phyloP scores from a whole-genome alignment of 2,888 invertebrate genomes.

The Cabera pusaria region DNA sequence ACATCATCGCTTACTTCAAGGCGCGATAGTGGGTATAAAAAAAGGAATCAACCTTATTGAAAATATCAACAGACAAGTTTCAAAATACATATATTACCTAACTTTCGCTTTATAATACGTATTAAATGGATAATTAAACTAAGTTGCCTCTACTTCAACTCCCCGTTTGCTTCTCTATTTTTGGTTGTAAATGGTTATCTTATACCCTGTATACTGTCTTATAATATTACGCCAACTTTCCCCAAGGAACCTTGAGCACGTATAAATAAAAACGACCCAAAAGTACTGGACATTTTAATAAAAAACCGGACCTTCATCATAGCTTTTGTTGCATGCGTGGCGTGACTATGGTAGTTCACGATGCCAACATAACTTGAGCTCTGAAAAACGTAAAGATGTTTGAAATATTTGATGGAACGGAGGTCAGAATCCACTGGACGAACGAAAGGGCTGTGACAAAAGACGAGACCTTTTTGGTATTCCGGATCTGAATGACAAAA shows the following conservation, averaged over 20 bases:
- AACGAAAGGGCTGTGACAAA: conserved; percentile 41
- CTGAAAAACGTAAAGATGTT: neutral
- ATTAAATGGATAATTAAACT: no score
- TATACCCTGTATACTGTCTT: neutral
- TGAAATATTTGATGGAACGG: conserved; percentile 5
- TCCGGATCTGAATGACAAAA: conserved; percentile 42
- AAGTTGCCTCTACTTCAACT: no score
- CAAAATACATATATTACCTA: no score
- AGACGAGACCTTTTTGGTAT: conserved; percentile 44
- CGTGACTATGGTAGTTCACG: conserved; percentile 54
- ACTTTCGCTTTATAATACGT: no score
- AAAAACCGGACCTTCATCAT: conserved; percentile 62
- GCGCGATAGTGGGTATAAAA: no score
- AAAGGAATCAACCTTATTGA: no score
- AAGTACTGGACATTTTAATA: conserved; percentile 60
- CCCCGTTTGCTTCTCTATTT: no score
- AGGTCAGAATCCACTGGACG: conserved; percentile 33
- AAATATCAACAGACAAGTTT: no score
- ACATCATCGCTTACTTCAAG: no score
- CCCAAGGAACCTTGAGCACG: conserved; percentile 35
- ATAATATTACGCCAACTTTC: conserved; percentile 11
- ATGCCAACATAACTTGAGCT: conserved; percentile 32
- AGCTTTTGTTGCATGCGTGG: conserved; percentile 65
- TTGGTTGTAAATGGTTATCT: no score
- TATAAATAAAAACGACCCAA: conserved; percentile 58